phyloP scores from a whole-genome alignment of 2,113 vertebrate genomes.

The Patagioenas fasciata region DNA sequence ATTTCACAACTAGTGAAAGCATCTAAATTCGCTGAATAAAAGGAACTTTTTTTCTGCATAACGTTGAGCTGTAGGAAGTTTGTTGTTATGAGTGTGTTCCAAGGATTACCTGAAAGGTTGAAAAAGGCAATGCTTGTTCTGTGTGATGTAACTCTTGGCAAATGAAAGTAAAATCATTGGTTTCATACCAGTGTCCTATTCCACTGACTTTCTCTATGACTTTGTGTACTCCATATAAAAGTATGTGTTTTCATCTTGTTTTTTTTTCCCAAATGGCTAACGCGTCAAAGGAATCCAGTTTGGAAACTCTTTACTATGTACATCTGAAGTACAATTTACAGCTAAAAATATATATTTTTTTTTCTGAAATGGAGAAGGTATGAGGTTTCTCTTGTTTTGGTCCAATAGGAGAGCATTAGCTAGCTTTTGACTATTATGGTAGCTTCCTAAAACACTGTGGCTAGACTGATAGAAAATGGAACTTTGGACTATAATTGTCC shows the following conservation, averaged over 20 bases:
- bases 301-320: background rate
- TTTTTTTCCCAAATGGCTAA: background rate
- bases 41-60: background rate
- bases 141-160: background rate
- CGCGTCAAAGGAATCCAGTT: background rate
- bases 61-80: background rate
- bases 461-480: background rate
- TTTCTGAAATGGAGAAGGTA: background rate
- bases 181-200: background rate
- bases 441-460: background rate
- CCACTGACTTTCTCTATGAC: background rate
- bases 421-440: background rate
- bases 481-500: background rate
- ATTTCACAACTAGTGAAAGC: background rate
- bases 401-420: background rate
- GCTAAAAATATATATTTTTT: background rate
- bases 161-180: background rate
- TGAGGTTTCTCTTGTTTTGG: background rate
- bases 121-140: background rate
- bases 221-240: background rate
- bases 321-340: background rate
- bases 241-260: background rate
- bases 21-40: background rate
- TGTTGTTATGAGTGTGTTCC: background rate
- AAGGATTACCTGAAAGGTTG: background rate